These are phyloP conservation scores for Ailuropoda melanoleuca DNA, from an alignment of 2,113 vertebrate species.

Conservation along the genomic window DNA sequence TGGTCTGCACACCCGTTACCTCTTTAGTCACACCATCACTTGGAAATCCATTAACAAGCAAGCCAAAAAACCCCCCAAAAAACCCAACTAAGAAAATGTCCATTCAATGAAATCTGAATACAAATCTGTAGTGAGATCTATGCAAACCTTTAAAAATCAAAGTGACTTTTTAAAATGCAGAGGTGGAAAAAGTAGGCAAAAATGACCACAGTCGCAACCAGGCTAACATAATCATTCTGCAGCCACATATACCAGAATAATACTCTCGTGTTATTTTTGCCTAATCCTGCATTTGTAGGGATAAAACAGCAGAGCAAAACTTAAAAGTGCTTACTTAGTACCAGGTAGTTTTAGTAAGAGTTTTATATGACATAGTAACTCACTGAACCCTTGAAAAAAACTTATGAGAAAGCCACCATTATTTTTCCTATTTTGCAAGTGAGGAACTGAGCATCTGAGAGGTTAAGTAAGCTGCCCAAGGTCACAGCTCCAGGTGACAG, in stretches of 20 bases:
- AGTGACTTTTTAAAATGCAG: constrained; percentile 36
- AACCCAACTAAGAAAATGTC: background rate
- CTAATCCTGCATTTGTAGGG: background rate
- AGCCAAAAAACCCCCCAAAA: background rate
- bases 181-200: background rate
- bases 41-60: background rate
- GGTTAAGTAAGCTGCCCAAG: background rate
- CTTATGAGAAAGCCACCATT: background rate
- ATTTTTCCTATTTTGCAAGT: background rate
- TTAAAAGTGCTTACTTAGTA: background rate
- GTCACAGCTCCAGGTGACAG: background rate
- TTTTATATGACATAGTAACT: background rate
- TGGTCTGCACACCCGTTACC: background rate
- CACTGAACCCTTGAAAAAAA: background rate
- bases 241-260: background rate
- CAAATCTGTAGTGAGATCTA: background rate
- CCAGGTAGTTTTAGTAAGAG: background rate
- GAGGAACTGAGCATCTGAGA: background rate
- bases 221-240: background rate
- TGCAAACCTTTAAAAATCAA: background rate
- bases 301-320: background rate
- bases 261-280: background rate
- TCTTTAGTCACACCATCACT: background rate
- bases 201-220: background rate
- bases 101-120: background rate